A percentile compares a stretch with the other conserved stretches of the same genome.
These are phyloP conservation scores for Salminus brasiliensis DNA, from an alignment of 2,113 vertebrate genomes.

Conservation along the genomic window DNA sequence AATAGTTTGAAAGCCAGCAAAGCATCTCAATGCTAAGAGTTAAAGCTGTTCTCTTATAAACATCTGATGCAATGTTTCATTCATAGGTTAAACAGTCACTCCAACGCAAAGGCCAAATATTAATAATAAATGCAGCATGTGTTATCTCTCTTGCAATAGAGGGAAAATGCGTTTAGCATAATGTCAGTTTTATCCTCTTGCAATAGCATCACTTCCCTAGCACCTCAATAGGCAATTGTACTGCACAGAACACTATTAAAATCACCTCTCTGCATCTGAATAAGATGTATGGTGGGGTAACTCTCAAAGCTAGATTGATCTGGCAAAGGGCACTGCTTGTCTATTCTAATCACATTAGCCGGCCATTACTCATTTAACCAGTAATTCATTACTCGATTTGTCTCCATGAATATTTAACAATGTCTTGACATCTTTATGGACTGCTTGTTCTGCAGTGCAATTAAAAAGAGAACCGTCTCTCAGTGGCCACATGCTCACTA, in stretches of 20 bases:
- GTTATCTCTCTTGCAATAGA: slow-evolving; percentile 28
- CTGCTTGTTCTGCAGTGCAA: slow-evolving; percentile 79
- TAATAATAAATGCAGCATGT: slow-evolving; percentile 34
- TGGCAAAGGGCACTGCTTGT: slow-evolving; percentile 80
- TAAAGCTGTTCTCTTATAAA: background rate
- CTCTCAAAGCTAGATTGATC: slow-evolving; percentile 54
- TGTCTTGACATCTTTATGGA: slow-evolving; percentile 86
- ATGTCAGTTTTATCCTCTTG: slow-evolving; percentile 12
- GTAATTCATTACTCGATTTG: slow-evolving; percentile 82
- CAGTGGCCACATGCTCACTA: slow-evolving; percentile 78
- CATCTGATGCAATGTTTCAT: background rate
- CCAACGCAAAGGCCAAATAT: slow-evolving; percentile 21
- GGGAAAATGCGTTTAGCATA: slow-evolving; percentile 23
- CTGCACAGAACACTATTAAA: slow-evolving; percentile 21
- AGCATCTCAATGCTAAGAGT: background rate
- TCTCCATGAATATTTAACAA: slow-evolving; percentile 85
- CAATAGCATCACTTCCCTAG: background rate
- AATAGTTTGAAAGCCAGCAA: background rate
- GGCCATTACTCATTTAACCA: slow-evolving; percentile 82
- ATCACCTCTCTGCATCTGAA: slow-evolving; percentile 28
- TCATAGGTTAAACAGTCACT: background rate
- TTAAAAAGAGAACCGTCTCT: slow-evolving; percentile 77
- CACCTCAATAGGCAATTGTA: background rate
- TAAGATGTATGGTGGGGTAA: slow-evolving; percentile 50
- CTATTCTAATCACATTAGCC: slow-evolving; percentile 90